Evolutionary conservation across 2,888 invertebrate species (phyloP), one percentile per base, ranked within the genome.

Genomic region (Strigamia crassipes): DNA sequence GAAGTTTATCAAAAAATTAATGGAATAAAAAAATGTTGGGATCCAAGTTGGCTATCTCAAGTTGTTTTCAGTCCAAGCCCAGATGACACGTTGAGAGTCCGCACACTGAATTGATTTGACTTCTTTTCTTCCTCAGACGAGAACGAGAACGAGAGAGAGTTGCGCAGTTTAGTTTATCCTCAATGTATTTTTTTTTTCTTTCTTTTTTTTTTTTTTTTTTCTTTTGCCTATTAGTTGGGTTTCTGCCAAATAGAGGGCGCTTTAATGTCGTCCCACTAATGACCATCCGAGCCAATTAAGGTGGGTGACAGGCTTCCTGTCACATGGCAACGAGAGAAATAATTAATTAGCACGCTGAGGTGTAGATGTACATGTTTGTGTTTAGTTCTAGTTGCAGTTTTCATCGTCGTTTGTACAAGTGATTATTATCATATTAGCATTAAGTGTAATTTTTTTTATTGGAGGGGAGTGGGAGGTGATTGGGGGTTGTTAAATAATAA

Each of bases 201-300:
- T 73, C 31, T 73, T 73, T 73, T 66, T 51, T 51, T 51, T 51
- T 51, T 51, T 51, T 51, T 51, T 51, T 51, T n/a, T n/a, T 51
- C 10, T 12, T 27, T 31, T 13, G 4, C 21, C 61, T 23, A 23
- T 66, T 66, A 66, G 61, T 66, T 73, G 73, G 73, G 27, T 73
- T 6, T 27, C 10, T 27, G 73, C 73, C 73, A 73, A 73, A n/a
- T 27, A 73, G 73, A 73, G 73, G 13, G 31, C 73, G 73, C 73
- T 73, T 27, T 73, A 27, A 73, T 73, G 61, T 66, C 61, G 61
- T 27, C 73, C 73, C 73, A 73, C 73, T 73, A 73, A 73, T 73
- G 73, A 73, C 73, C 73, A 73, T 73, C 73, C 73, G 73, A 73
- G 31, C 73, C 73, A 73, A 73, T 73, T 73, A 73, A 73, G 73